Conservation (phyloP, 2,797 vertebrate genomes). For the Pterois miles region DNA sequence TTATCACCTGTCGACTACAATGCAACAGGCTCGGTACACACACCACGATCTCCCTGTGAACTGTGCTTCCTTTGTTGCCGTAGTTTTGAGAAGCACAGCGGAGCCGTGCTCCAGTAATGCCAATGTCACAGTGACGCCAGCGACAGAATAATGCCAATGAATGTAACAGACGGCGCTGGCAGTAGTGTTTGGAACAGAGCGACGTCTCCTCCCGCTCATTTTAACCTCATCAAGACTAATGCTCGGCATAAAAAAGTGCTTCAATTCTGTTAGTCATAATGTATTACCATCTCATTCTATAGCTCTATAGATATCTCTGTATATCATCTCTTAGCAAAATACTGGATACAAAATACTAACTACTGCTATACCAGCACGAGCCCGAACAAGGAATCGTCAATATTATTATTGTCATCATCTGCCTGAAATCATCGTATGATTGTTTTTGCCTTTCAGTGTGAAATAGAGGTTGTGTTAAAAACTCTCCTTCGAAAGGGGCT, state of each 20-base stretch:
- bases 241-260: constrained; percentile 84
- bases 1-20: constrained; percentile 39
- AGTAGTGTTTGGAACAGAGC: constrained; percentile 71
- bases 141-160: constrained; percentile 69
- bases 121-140: constrained; percentile 77
- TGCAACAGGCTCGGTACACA: constrained; percentile 56
- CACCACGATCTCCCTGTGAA: constrained; percentile 28
- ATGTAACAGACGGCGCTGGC: constrained; percentile 70
- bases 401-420: constrained; percentile 66
- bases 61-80: constrained; percentile 32
- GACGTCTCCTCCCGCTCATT: constrained; percentile 35
- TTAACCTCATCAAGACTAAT: constrained; percentile 77
- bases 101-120: constrained; percentile 59
- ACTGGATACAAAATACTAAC: constrained; percentile 83
- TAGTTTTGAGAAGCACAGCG: constrained; percentile 25
- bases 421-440: constrained; percentile 73
- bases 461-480: constrained; percentile 69
- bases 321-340: constrained; percentile 83
- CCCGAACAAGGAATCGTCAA: constrained; percentile 71
- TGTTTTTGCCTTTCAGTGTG: constrained; percentile 73
- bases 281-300: constrained; percentile 78
- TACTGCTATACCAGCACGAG: constrained; percentile 79
- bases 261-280: constrained; percentile 83
- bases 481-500: constrained; percentile 72
- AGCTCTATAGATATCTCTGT: constrained; percentile 84